These are phyloP conservation scores for Ptilorrhoa leucosticta DNA, from an alignment of 2,113 vertebrate species.

Conservation along the genomic window DNA sequence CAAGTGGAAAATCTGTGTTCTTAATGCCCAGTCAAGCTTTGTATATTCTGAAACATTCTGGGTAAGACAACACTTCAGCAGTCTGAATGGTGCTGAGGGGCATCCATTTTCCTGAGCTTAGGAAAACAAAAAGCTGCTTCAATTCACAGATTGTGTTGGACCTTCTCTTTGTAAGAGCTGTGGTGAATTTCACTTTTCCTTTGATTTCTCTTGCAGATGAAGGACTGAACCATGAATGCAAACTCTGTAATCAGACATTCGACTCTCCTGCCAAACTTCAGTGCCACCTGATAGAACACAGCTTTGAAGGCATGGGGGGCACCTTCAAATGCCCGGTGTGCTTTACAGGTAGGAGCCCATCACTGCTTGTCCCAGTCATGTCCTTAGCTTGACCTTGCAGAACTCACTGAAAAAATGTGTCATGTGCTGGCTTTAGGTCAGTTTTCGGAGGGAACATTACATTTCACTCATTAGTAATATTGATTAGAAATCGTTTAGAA, in stretches of 20 bases:
- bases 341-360: constrained; percentile 84
- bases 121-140: not conserved
- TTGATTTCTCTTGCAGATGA: constrained; percentile 81
- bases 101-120: not conserved
- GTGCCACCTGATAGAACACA: constrained; percentile 98
- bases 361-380: not conserved
- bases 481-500: constrained; percentile 43
- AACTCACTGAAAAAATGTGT: not conserved
- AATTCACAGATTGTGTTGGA: not conserved
- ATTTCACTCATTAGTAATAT: constrained; percentile 61
- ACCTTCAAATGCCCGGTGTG: constrained; percentile 99
- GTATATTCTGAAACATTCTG: not conserved
- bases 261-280: constrained; percentile 98
- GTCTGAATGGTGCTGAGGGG: not conserved
- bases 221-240: constrained; percentile 97
- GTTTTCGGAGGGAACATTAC: constrained; percentile 42
- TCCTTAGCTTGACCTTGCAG: not conserved
- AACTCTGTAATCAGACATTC: constrained; percentile 97
- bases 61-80: not conserved
- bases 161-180: not conserved
- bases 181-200: constrained; percentile 16
- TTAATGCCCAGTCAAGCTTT: not conserved
- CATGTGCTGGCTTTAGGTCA: not conserved
- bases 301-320: constrained; percentile 99
- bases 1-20: not conserved